Evolutionary conservation across 2,797 vertebrate species (phyloP), one percentile per base, ranked within the genome.

Genomic region (Lycodopsis pacificus): DNA sequence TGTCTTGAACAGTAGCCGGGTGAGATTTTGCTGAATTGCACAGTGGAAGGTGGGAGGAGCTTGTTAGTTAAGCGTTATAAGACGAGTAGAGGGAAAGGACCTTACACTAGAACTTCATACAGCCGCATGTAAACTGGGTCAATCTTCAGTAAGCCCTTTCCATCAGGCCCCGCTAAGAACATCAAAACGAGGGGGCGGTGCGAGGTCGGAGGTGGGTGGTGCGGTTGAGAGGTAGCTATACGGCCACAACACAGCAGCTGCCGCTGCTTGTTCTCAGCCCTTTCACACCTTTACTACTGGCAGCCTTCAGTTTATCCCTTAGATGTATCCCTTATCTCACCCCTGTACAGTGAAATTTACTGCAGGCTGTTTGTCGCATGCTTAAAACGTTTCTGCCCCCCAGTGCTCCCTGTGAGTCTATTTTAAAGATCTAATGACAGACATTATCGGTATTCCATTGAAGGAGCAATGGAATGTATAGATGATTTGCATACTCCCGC

Each of bases 61-160:
- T 75, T 46, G 4, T 19, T 34, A 57, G 65, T 68, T 86, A 65
- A 76, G 30, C 32, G 69, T 65, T 25, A 5, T 5, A 71, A 77
- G 38, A 57, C 53, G 2, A 36, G 38, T 32, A 51, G 48, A 14
- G 48, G 58, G 14, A 77, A 73, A 38, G 15, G 22, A 64, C 54
- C 20, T 65, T 36, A 56, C 15, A 46, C 68, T 56, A 65, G 71
- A 74, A 66, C 65, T 70, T 81, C 66, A 76, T 59, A 65, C 15
- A 69, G 70, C 22, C 22, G 25, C 71, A 65, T 73, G 73, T 84
- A 85, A 93, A 90, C 72, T 89, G 79, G 89, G 86, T 89, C 88
- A 91, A 69, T 88, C 88, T 85, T 77, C 69, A 54, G 58, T 86
- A 88, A 92, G 70, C 79, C 71, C 59, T 71, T 77, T 85, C 73